phyloP scores from a whole-genome alignment of 2,113 vertebrate species.

The Aphyosemion australe region DNA sequence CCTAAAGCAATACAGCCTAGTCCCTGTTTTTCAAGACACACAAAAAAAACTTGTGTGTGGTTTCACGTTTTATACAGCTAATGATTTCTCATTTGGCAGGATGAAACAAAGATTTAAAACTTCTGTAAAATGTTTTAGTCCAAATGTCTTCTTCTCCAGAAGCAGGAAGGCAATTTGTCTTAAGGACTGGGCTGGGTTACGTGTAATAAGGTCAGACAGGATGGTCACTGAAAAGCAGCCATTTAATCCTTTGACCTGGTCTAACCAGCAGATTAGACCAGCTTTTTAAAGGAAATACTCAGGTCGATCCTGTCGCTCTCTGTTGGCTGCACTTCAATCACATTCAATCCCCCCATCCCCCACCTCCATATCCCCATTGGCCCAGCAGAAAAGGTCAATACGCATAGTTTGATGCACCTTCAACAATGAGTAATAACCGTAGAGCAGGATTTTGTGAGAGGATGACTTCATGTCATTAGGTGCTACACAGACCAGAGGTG shows the following conservation, averaged over 20 bases:
- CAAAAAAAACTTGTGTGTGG: conserved; percentile 2
- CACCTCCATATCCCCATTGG: conserved; percentile 37
- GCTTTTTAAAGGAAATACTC: conserved; percentile 54
- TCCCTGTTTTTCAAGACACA: conserved; percentile 33
- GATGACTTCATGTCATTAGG: conserved; percentile 28
- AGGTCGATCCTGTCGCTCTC: conserved; percentile 55
- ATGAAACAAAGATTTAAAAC: neutral
- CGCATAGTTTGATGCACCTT: conserved; percentile 37
- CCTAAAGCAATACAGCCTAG: conserved; percentile 19
- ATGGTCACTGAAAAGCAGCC: conserved; percentile 35
- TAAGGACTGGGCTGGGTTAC: conserved; percentile 43
- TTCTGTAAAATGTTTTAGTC: neutral
- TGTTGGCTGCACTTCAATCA: conserved; percentile 63
- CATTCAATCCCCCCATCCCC: conserved; percentile 52
- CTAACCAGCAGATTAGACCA: conserved; percentile 63
- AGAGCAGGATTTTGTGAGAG: conserved; percentile 27
- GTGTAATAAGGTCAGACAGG: conserved; percentile 63
- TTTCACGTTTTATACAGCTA: conserved; percentile 6
- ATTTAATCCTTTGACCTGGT: conserved; percentile 66
- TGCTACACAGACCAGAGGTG: conserved; percentile 7
- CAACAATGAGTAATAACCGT: conserved; percentile 34
- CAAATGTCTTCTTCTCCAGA: neutral
- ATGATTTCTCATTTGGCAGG: conserved; percentile 11
- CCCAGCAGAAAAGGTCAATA: conserved; percentile 53
- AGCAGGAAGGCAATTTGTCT: conserved; percentile 47